phyloP scores from a whole-genome alignment of 1,140 invertebrate species.

The Saccostrea echinata region DNA sequence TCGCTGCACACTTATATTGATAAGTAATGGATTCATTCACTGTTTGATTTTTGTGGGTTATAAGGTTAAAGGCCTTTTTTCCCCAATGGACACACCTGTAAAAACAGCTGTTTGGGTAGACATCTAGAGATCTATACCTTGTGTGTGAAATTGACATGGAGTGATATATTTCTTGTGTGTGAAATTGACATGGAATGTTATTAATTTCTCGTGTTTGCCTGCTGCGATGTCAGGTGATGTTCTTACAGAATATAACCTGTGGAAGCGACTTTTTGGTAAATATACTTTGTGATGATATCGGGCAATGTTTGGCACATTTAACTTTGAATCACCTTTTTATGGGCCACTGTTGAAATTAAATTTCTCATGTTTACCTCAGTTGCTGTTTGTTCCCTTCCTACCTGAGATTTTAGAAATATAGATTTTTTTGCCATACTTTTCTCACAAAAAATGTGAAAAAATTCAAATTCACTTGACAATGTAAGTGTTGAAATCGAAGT shows the following conservation, averaged over 20 bases:
- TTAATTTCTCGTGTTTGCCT: background rate
- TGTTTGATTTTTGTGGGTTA: slow-evolving; percentile 1
- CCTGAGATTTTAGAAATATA: background rate
- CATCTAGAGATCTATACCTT: background rate
- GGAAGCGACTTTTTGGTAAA: slow-evolving; percentile 19
- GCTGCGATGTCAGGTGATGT: slow-evolving; percentile 19
- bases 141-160: slow-evolving; percentile 11
- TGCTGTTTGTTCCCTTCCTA: background rate
- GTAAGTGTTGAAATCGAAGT: background rate
- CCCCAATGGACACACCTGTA: background rate
- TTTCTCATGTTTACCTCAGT: background rate
- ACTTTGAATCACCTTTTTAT: slow-evolving; percentile 2
- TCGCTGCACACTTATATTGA: no score
- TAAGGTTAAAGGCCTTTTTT: background rate
- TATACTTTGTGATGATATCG: background rate
- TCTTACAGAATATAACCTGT: background rate
- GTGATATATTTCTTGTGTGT: background rate
- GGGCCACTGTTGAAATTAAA: background rate
- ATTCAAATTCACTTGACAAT: no score
- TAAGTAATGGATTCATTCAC: background rate
- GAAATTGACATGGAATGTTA: slow-evolving; percentile 7
- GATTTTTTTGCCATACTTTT: no score
- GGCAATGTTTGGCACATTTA: background rate
- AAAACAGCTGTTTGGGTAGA: background rate
- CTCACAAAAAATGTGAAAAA: no score